A percentile compares a stretch with the other conserved stretches of the same genome.
Conservation (phyloP, 2,888 invertebrate species). For the Cheilosia variabilis region DNA sequence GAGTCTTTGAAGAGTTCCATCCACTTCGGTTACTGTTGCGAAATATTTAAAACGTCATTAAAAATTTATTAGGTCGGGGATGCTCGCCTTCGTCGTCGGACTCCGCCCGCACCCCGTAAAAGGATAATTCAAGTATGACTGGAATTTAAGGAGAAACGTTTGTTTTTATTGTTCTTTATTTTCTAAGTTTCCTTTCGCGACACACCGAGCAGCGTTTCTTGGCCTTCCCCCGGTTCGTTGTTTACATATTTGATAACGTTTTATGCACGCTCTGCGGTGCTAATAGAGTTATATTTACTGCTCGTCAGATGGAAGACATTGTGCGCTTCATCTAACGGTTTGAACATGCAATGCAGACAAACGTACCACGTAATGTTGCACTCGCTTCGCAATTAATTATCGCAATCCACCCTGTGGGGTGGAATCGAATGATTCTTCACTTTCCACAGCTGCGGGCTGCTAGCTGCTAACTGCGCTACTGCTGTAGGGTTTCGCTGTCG, state of each 20-base stretch:
- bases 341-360: conserved; percentile 37
- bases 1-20: conserved; percentile 41
- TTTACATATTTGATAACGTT: conserved; percentile 52
- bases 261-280: not conserved
- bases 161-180: conserved; percentile 45
- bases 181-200: conserved; percentile 5
- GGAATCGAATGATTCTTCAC: conserved; percentile 29
- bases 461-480: not conserved
- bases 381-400: conserved; percentile 62
- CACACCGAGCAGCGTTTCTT: not conserved
- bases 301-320: conserved; percentile 21
- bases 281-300: conserved; percentile 39
- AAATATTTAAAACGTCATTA: conserved; percentile 72
- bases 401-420: conserved; percentile 21
- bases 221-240: conserved; percentile 23
- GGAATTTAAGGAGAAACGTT: conserved; percentile 61
- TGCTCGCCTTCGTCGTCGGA: conserved; percentile 50
- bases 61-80: conserved; percentile 72
- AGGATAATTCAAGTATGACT: conserved; percentile 75
- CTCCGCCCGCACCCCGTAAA: conserved; percentile 57
- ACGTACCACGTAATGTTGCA: conserved; percentile 32
- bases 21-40: conserved; percentile 52
- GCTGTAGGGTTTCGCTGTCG: conserved; percentile 28
- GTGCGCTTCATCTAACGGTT: conserved; percentile 32
- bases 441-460: conserved; percentile 26